These are phyloP conservation scores for Ctena decussata DNA, from an alignment of 2,888 invertebrate species.

Conservation along the genomic window DNA sequence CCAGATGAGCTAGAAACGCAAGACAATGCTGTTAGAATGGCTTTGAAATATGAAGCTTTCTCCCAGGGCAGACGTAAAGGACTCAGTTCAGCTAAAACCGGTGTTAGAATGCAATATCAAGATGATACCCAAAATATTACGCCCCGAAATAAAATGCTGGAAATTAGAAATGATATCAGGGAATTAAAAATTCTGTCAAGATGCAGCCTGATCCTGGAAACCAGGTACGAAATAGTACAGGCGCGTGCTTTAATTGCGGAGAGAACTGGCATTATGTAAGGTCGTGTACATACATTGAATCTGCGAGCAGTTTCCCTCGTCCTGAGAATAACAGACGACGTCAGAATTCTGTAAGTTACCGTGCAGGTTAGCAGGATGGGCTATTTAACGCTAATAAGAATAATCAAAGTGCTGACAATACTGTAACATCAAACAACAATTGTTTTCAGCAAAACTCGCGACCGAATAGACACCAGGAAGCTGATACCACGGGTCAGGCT, in stretches of 20 bases:
- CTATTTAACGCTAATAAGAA: neutral
- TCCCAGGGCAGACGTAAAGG: neutral
- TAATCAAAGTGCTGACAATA: neutral
- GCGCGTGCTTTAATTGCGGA: neutral
- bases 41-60: conserved; percentile 31
- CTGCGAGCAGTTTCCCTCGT: neutral
- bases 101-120: conserved; percentile 3
- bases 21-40: conserved; percentile 23
- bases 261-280: neutral
- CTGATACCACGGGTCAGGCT: conserved; percentile 21
- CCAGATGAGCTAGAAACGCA: conserved; percentile 1
- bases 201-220: neutral
- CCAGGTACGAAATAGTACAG: neutral
- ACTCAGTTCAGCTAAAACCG: neutral
- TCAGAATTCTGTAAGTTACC: neutral
- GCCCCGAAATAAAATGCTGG: neutral
- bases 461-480: neutral
- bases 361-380: neutral
- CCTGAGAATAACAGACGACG: neutral
- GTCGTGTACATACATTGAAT: neutral
- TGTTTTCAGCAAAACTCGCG: neutral
- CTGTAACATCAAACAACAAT: neutral
- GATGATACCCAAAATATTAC: neutral
- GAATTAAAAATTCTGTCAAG: neutral
- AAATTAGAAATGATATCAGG: neutral